Evolutionary conservation across 2,113 vertebrate species (phyloP), one percentile per base, ranked within the genome.

Genomic region (Pterocles burchelli): DNA sequence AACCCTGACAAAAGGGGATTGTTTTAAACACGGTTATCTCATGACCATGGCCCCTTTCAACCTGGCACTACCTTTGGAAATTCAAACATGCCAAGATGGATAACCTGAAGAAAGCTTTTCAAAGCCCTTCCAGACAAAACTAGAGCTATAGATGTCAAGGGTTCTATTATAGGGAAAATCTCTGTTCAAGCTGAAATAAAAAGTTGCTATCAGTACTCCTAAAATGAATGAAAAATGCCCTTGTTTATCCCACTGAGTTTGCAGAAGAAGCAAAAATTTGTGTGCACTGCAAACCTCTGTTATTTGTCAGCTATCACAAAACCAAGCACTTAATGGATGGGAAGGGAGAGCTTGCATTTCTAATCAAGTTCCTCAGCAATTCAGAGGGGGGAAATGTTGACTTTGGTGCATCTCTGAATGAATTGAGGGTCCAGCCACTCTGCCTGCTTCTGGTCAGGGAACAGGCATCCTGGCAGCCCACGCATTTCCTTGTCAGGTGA

Each of bases 241-340:
- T 91, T 95, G 85, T 94, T 97, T 95, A 92, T 90, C 79, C 59
- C 71, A 2, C 29, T 65, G 86, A 90, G 38, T 89, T 28, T 93
- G 94, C 95, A 96, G 76, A 67, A 95, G 89, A 86, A 93, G 91
- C 96, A 95, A 93, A 92, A 90, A 88, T 46, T 28, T 0, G 0
- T 46, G 49, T 34, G n/a, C 55, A 1, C n/a, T 92, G 88, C 41
- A 54, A 79, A 41, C 17, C 52, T 85, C 63, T 29, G 71, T 52
- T 74, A 71, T 90, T 94, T 89, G 89, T 78, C 86, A 95, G n/a
- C 57, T 67, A 25, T 82, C 70, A 65, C 45, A 45, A 74, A 92
- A 38, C 51, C 66, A 74, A 13, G 52, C 70, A 17, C 34, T 67
- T 33, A 29, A 89, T 6, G 68, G 76, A 67, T 77, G 52, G 68